A percentile compares a stretch with the other conserved stretches of the same genome.
These are phyloP conservation scores for Drosophila quinaria DNA, from an alignment of 2,888 invertebrate genomes.

Conservation along the genomic window DNA sequence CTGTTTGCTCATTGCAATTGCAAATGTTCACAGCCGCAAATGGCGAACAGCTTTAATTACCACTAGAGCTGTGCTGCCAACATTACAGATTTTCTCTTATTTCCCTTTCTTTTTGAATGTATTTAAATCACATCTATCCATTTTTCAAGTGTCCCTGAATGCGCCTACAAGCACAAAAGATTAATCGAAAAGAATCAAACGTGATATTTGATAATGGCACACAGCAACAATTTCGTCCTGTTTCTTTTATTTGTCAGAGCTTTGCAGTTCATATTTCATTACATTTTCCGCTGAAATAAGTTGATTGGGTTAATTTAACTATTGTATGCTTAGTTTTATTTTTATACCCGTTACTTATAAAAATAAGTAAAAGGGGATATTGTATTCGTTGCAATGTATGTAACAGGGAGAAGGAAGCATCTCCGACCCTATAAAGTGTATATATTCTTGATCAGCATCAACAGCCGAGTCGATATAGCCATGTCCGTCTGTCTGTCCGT, in stretches of 20 bases:
- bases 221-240: neutral
- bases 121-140: slow-evolving; percentile 19
- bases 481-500: too few relatives aligned
- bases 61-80: slow-evolving; percentile 30
- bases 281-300: neutral
- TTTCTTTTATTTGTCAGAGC: neutral
- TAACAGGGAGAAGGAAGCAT: too few relatives aligned
- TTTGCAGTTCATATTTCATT: neutral
- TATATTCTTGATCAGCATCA: too few relatives aligned
- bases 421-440: too few relatives aligned
- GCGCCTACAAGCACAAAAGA: neutral
- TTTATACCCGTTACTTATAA: too few relatives aligned
- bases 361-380: too few relatives aligned
- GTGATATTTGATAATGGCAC: slow-evolving; percentile 7
- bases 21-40: slow-evolving; percentile 41
- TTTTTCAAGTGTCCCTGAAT: neutral
- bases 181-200: neutral
- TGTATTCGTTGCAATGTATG: too few relatives aligned
- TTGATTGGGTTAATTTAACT: neutral
- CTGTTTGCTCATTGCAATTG: slow-evolving; percentile 55
- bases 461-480: too few relatives aligned
- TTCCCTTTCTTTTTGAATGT: neutral
- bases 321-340: too few relatives aligned
- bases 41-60: slow-evolving; percentile 41
- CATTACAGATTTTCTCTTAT: slow-evolving; percentile 19